These are phyloP conservation scores for Rosalia funebris DNA, from an alignment of 2,888 invertebrate genomes.

Conservation along the genomic window DNA sequence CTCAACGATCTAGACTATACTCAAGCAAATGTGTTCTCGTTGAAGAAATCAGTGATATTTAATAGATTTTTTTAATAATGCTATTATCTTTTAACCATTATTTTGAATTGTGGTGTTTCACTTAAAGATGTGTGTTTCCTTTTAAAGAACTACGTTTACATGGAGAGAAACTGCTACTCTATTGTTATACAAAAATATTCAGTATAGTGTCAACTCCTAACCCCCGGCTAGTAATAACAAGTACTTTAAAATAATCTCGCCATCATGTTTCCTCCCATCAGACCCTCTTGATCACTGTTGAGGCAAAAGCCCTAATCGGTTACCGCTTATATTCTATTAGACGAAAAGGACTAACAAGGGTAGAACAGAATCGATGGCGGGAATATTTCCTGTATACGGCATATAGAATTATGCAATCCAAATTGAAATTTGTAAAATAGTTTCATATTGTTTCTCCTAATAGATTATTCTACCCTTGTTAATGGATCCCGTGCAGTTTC, in stretches of 20 bases:
- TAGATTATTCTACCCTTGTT: slow-evolving; percentile 43
- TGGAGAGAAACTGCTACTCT: too few relatives aligned
- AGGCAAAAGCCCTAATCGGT: background rate
- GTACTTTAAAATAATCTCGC: background rate
- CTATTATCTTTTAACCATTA: too few relatives aligned
- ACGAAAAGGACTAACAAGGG: slow-evolving; percentile 6
- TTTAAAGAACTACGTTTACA: too few relatives aligned
- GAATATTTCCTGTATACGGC: slow-evolving; percentile 1
- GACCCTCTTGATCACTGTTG: background rate
- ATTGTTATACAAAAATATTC: too few relatives aligned
- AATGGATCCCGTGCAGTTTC: slow-evolving; percentile 35
- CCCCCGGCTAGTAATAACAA: background rate
- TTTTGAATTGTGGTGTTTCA: too few relatives aligned
- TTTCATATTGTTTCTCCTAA: slow-evolving; percentile 40
- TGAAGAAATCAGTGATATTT: too few relatives aligned
- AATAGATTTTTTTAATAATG: too few relatives aligned
- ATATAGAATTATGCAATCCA: slow-evolving; percentile 23
- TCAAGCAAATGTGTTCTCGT: too few relatives aligned
- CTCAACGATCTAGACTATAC: too few relatives aligned
- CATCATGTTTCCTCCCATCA: background rate
- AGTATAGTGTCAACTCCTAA: too few relatives aligned
- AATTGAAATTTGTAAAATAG: slow-evolving; percentile 43
- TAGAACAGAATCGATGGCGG: slow-evolving; percentile 1
- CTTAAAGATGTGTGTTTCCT: too few relatives aligned
- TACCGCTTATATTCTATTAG: slow-evolving; percentile 8